phyloP scores from a whole-genome alignment of 2,113 vertebrate genomes.

The Cyanistes caeruleus region DNA sequence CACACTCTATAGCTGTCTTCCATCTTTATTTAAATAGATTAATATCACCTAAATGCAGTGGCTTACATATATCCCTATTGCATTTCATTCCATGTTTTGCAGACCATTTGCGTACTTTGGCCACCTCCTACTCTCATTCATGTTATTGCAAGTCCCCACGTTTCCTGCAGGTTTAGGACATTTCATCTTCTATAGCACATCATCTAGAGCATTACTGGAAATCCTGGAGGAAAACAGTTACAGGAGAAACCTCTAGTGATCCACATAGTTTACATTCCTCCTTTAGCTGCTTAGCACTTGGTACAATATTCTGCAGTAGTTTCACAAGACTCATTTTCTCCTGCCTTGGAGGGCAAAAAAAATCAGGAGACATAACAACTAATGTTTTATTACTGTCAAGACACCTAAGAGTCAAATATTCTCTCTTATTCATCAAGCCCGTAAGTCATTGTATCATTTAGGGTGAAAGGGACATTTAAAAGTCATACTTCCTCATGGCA shows the following conservation, averaged over 20 bases:
- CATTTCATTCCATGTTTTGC: not conserved
- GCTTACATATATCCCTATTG: not conserved
- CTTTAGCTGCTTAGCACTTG: not conserved
- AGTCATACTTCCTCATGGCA: not conserved
- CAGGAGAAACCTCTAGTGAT: not conserved
- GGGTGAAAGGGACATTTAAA: not conserved
- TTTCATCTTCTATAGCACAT: not conserved
- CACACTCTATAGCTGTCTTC: not conserved
- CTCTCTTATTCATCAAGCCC: not conserved
- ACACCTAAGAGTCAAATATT: not conserved
- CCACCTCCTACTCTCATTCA: not conserved
- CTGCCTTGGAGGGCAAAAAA: not conserved
- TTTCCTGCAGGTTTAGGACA: not conserved
- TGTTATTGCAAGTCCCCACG: not conserved
- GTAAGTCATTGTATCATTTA: not conserved
- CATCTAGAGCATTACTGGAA: not conserved
- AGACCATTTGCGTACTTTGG: not conserved
- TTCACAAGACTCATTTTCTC: not conserved
- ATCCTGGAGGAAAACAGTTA: not conserved
- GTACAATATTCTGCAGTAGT: not conserved
- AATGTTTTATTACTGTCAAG: not conserved
- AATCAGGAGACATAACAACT: not conserved
- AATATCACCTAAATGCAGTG: not conserved
- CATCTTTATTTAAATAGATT: not conserved
- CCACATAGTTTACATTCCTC: not conserved